Percentiles rank a stretch among this genome's conserved stretches.
Conservation (phyloP, 64 coral and sea anemone species). For the Montipora capricornis region DNA sequence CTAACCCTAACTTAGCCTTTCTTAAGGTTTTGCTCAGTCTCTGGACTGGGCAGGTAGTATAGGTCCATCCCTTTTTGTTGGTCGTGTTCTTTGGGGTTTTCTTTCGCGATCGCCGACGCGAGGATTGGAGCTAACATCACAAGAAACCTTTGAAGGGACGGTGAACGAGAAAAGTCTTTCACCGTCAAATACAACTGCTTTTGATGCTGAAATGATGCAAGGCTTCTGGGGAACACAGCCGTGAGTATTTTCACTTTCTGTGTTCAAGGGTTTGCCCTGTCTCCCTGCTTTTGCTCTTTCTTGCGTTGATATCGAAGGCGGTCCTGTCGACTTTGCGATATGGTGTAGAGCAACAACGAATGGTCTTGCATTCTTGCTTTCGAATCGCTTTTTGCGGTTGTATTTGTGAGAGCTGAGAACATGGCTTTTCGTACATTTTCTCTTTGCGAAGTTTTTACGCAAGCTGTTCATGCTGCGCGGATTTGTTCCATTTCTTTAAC, state of each 20-base stretch:
- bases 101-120: constrained; percentile 23
- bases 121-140: constrained; percentile 6
- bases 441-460: not conserved
- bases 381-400: constrained; percentile 15
- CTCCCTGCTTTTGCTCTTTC: constrained; percentile 46
- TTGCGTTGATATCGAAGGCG: not conserved
- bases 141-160: constrained; percentile 45
- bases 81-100: constrained; percentile 37
- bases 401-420: constrained; percentile 25
- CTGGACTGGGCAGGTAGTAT: not conserved
- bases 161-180: not conserved
- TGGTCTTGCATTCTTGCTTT: constrained; percentile 40
- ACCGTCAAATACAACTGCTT: constrained; percentile 10
- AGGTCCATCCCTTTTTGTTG: not conserved
- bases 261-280: constrained; percentile 51
- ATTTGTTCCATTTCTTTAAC: too few relatives aligned
- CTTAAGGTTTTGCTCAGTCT: not conserved
- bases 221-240: constrained; percentile 44
- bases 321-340: not conserved
- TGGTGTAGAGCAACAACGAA: constrained; percentile 2
- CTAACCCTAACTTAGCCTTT: constrained; percentile 27
- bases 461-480: too few relatives aligned
- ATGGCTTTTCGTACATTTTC: constrained; percentile 37
- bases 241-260: constrained; percentile 58
- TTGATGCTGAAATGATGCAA: constrained; percentile 28